Percentiles rank a stretch among this genome's conserved stretches.
Evolutionary conservation across 2,888 invertebrate genomes (phyloP).

Genomic region (Chromoteleia sp.): DNA sequence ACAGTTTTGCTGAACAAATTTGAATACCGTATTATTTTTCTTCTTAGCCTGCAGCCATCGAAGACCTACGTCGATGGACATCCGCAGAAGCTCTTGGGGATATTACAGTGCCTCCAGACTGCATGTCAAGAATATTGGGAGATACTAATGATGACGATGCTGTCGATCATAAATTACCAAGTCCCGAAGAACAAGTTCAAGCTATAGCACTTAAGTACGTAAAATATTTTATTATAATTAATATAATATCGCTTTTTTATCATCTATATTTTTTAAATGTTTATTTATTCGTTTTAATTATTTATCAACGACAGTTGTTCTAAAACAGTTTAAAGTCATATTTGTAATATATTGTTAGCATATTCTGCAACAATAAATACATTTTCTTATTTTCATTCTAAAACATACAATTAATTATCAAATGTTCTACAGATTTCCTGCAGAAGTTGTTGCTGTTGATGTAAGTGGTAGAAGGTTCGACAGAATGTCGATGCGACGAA

Average conservation of each 20-base stretch:
- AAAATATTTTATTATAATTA: constrained; percentile 8
- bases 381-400: not conserved
- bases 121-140: constrained; percentile 89
- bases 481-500: constrained; percentile 93
- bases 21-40: constrained; percentile 13
- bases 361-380: too few species aligned
- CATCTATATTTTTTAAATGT: too few species aligned
- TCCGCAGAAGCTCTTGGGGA: constrained; percentile 93
- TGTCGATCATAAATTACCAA: constrained; percentile 93
- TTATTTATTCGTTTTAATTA: too few species aligned
- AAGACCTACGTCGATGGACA: constrained; percentile 93
- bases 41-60: constrained; percentile 91
- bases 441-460: constrained; percentile 95
- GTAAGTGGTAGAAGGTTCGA: constrained; percentile 95
- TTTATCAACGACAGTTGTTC: too few species aligned
- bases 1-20: too few species aligned
- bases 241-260: too few species aligned
- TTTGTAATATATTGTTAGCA: too few species aligned
- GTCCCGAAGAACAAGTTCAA: constrained; percentile 94
- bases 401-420: constrained; percentile 2
- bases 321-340: too few species aligned
- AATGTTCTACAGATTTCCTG: constrained; percentile 89
- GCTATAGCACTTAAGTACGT: constrained; percentile 93
- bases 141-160: constrained; percentile 88
- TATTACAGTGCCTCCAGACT: constrained; percentile 92